These are phyloP conservation scores for Brachynemurus nebulosus DNA, from an alignment of 2,888 invertebrate genomes.

Conservation along the genomic window DNA sequence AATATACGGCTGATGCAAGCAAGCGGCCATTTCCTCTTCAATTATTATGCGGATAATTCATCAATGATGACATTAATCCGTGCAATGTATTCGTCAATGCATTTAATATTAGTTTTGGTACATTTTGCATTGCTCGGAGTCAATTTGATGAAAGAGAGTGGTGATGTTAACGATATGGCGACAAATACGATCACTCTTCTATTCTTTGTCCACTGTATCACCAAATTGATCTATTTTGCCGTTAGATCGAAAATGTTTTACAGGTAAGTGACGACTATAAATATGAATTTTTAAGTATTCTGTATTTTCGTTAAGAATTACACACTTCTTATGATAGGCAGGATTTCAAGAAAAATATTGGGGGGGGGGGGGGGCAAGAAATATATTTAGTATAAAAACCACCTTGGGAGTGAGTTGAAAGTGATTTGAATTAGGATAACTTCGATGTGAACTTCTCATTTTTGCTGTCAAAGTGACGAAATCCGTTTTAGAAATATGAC, in stretches of 20 bases:
- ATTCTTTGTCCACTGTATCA: slow-evolving; percentile 64
- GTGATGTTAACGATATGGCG: slow-evolving; percentile 55
- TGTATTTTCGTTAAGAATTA: too few relatives aligned
- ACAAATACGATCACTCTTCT: slow-evolving; percentile 72
- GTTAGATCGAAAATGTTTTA: slow-evolving; percentile 59
- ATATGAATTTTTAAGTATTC: too few relatives aligned
- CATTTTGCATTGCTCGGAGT: slow-evolving; percentile 49
- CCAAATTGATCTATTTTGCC: slow-evolving; percentile 61
- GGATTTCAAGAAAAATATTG: too few relatives aligned
- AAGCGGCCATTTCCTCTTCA: slow-evolving; percentile 66
- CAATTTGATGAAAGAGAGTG: slow-evolving; percentile 56
- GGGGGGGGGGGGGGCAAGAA: too few relatives aligned
- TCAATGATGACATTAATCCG: slow-evolving; percentile 39
- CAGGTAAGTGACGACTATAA: slow-evolving; percentile 42
- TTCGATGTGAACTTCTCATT: too few relatives aligned
- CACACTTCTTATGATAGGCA: too few relatives aligned
- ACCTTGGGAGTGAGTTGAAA: too few relatives aligned
- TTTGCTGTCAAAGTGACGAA: too few relatives aligned
- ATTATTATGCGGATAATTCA: slow-evolving; percentile 50
- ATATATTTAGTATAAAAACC: too few relatives aligned
- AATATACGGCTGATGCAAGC: slow-evolving; percentile 66
- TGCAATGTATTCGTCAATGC: slow-evolving; percentile 43
- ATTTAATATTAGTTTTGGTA: slow-evolving; percentile 44
- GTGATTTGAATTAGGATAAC: too few relatives aligned
- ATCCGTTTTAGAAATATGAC: too few relatives aligned